These are phyloP conservation scores for Allygus modestus DNA, from an alignment of 2,888 invertebrate genomes.

Conservation along the genomic window DNA sequence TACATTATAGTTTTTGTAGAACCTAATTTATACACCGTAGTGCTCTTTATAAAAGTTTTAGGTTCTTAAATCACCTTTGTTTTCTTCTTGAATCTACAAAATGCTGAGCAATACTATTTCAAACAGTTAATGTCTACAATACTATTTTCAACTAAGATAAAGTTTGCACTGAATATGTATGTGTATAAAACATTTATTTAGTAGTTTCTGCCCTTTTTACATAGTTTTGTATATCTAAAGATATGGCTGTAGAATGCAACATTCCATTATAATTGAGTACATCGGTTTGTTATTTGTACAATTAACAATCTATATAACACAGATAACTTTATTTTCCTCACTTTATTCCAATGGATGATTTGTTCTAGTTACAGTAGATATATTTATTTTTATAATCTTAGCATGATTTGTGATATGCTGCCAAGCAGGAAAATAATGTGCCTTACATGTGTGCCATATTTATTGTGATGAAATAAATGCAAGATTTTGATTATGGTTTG, in stretches of 20 bases:
- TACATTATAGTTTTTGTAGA: too few relatives aligned
- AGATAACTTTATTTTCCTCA: not conserved
- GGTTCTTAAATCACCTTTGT: too few relatives aligned
- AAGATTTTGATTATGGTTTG: not conserved
- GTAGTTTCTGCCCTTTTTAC: too few relatives aligned
- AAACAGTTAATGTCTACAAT: too few relatives aligned
- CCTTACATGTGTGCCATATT: constrained; percentile 2
- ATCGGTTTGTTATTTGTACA: not conserved
- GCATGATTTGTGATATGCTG: not conserved
- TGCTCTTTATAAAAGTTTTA: too few relatives aligned
- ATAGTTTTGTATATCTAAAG: too few relatives aligned
- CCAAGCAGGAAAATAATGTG: not conserved
- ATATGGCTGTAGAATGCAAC: not conserved
- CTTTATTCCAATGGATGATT: not conserved
- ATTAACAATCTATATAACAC: not conserved
- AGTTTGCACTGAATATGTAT: too few relatives aligned
- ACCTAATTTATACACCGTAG: too few relatives aligned
- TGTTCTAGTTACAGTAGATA: not conserved
- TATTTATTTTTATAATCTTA: not conserved
- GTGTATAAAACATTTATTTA: too few relatives aligned
- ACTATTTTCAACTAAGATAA: too few relatives aligned
- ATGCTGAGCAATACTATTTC: too few relatives aligned
- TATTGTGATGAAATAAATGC: not conserved
- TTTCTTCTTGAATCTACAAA: too few relatives aligned
- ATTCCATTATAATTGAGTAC: not conserved